phyloP scores from a whole-genome alignment of 92 coral and sea anemone species.

The Galaxea fascicularis region DNA sequence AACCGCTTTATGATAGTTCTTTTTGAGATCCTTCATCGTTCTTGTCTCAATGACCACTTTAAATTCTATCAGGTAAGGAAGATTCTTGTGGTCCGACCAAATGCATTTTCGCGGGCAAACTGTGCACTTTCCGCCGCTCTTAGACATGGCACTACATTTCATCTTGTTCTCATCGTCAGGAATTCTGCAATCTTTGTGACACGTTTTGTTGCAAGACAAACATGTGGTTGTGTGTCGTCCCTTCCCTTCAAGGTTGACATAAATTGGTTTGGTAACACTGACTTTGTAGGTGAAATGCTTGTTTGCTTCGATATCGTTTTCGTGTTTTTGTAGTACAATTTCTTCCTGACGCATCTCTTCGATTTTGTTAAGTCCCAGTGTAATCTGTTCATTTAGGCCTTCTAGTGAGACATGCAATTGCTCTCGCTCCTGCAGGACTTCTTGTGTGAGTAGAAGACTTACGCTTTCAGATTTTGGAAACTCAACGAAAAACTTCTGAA shows the following conservation, averaged over 20 bases:
- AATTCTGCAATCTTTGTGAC: too few relatives aligned
- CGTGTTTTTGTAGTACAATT: neutral
- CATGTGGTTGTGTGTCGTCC: conserved; percentile 37
- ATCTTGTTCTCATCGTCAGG: too few relatives aligned
- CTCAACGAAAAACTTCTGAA: conserved; percentile 10
- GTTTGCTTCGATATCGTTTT: conserved; percentile 15
- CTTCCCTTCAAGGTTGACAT: too few relatives aligned
- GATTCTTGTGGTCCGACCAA: too few relatives aligned
- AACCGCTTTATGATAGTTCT: conserved; percentile 11
- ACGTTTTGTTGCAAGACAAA: too few relatives aligned
- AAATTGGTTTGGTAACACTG: neutral
- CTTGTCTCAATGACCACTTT: conserved; percentile 16
- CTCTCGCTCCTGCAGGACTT: conserved; percentile 16
- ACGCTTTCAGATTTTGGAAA: neutral
- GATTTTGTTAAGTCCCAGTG: too few relatives aligned
- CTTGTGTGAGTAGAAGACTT: too few relatives aligned
- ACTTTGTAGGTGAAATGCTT: conserved; percentile 55
- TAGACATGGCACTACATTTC: too few relatives aligned
- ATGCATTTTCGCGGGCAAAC: too few relatives aligned
- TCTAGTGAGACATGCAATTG: conserved; percentile 9
- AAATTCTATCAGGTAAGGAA: too few relatives aligned
- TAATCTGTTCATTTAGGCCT: too few relatives aligned
- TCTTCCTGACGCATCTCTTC: conserved; percentile 37
- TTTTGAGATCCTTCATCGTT: conserved; percentile 48
- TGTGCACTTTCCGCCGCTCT: too few relatives aligned